Conservation (phyloP, 2,113 vertebrate genomes). For the Engystomops pustulosus region DNA sequence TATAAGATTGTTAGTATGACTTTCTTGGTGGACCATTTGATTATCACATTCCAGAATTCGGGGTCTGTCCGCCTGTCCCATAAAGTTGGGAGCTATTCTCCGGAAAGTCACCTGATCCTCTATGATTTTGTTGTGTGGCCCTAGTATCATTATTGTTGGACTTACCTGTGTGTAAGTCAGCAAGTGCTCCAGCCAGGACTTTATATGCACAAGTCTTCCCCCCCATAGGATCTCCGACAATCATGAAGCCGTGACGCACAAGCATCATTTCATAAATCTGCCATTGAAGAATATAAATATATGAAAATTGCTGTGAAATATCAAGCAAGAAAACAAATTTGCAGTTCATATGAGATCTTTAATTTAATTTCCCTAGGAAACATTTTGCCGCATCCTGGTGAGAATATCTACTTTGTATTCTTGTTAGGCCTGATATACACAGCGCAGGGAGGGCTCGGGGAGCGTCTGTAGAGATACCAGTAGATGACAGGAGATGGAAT, state of each 20-base stretch:
- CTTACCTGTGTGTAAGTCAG: constrained; percentile 79
- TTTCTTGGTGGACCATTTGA: no score
- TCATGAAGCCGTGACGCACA: constrained; percentile 93
- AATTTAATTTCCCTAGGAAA: constrained; percentile 22
- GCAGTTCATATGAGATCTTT: background rate
- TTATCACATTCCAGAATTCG: no score
- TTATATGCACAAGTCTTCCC: constrained; percentile 89
- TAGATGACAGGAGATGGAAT: no score
- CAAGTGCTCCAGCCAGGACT: constrained; percentile 82
- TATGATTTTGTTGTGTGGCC: background rate
- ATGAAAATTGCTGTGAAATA: background rate
- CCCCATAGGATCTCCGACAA: constrained; percentile 87
- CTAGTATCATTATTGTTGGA: no score
- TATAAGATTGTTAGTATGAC: no score
- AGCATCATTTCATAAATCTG: constrained; percentile 97
- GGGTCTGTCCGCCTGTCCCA: no score
- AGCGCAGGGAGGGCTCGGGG: background rate
- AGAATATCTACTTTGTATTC: background rate
- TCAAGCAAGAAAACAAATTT: background rate
- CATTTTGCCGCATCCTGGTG: background rate
- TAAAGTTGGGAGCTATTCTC: no score
- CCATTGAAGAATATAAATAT: constrained; percentile 22
- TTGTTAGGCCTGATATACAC: background rate
- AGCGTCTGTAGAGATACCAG: background rate
- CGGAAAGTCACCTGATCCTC: background rate